These are phyloP conservation scores for Troides aeacus DNA, from an alignment of 2,888 invertebrate species.

Conservation along the genomic window DNA sequence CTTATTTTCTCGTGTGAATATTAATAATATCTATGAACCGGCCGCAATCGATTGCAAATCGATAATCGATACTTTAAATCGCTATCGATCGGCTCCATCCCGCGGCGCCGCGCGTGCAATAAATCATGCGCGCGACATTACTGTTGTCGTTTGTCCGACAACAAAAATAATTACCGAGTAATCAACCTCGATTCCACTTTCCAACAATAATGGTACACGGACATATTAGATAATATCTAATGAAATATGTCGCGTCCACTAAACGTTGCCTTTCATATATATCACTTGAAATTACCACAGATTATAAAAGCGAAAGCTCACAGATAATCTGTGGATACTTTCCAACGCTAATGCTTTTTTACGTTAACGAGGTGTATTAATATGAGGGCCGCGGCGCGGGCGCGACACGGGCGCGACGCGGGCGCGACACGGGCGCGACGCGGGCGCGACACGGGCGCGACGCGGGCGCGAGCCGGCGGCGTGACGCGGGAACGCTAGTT, in stretches of 20 bases:
- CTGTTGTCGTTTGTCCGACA: slow-evolving; percentile 1
- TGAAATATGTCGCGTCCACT: slow-evolving; percentile 16
- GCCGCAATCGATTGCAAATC: not conserved
- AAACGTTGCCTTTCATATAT: slow-evolving; percentile 19
- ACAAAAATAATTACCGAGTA: slow-evolving; percentile 11
- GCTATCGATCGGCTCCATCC: not conserved
- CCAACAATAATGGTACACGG: not conserved
- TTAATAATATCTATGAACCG: not conserved
- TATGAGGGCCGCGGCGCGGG: slow-evolving; percentile 38
- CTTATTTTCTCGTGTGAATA: no score
- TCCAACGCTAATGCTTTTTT: slow-evolving; percentile 28
- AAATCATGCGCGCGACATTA: not conserved
- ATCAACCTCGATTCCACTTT: slow-evolving; percentile 4
- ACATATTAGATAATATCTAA: slow-evolving; percentile 8
- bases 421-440: no score
- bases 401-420: not conserved
- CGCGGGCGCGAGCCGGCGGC: slow-evolving; percentile 29
- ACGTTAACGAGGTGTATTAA: slow-evolving; percentile 30
- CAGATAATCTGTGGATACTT: slow-evolving; percentile 26
- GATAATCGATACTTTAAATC: not conserved
- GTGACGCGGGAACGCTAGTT: slow-evolving; percentile 28
- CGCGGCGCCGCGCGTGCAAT: not conserved
- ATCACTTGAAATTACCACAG: slow-evolving; percentile 24
- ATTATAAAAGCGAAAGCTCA: slow-evolving; percentile 30
- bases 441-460: slow-evolving; percentile 34